Base-by-base conservation (phyloP, 2,888 invertebrate species). In the Ectropis crepuscularia region DNA sequence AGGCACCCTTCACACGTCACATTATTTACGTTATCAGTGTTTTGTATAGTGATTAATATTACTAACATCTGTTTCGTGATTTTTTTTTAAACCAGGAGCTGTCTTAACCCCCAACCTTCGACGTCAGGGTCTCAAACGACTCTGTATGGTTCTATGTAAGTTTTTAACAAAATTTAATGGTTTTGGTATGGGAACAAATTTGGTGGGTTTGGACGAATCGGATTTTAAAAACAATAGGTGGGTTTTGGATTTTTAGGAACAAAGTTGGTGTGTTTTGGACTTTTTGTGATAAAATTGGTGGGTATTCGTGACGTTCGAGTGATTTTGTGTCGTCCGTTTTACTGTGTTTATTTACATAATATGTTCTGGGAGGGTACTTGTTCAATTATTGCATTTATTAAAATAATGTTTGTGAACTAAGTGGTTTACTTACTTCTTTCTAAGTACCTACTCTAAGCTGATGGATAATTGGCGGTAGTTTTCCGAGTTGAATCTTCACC, bases 131-230 rank as follows among this genome's bases (percentile, higher is more conserved):
- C 65, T 43, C 61, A 63, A 16, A 57, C 72, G 61, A 57, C 68
- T 54, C 8, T 64, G 53, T 80, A 81, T 59, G 77, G 75, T 61
- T 66, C 78, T 68, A 77, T 66, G 79, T 81, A 80, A 81, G 81
- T 81, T 28, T 28, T 28, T 55, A 38, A 53, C 38, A 48, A 11
- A 9, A 28, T 38, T 53, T 38, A 28, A 28, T 28, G 16, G 16
- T 28, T 28, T 28, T 28, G 16, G 16, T 28, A 28, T 28, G 16
- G 16, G 16, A 28, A 28, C 16, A 28, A 28, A 2, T 28, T 28
- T 28, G 16, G 16, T 28, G 16, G 16, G 16, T 28, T 28, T 28
- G n/a, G n/a, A n/a, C n/a, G n/a, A n/a, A n/a, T n/a, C n/a, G n/a
- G n/a, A n/a, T n/a, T n/a, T n/a, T n/a, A n/a, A n/a, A n/a, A n/a